Evolutionary conservation across 2,797 vertebrate species (phyloP).

Genomic region (Cetoscarus ocellatus): DNA sequence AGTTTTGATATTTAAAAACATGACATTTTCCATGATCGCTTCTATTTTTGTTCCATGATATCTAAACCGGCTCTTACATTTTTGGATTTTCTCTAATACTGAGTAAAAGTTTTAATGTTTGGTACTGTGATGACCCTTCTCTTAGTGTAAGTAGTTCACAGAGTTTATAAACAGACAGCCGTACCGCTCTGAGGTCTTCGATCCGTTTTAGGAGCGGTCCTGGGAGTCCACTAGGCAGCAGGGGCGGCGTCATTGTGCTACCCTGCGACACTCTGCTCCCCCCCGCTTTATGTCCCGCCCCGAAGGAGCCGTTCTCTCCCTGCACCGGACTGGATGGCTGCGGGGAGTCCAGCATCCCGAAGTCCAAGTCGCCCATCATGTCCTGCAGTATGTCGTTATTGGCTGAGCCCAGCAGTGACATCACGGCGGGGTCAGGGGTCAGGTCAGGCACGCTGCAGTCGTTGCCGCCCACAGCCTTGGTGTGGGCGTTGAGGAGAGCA

Average conservation of each 20-base stretch:
- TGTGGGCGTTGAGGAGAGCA: conserved; percentile 68
- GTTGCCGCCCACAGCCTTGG: conserved; percentile 65
- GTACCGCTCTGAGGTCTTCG: conserved; percentile 92
- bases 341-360: conserved; percentile 92
- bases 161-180: not conserved
- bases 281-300: conserved; percentile 60
- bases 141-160: too few relatives aligned
- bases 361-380: conserved; percentile 96
- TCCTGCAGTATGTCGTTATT: conserved; percentile 94
- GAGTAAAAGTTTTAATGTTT: too few relatives aligned
- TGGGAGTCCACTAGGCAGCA: conserved; percentile 91
- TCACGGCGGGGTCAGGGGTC: conserved; percentile 88
- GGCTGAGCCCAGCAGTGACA: conserved; percentile 92
- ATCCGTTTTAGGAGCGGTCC: conserved; percentile 91
- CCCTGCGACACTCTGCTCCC: conserved; percentile 61
- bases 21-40: too few relatives aligned
- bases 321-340: conserved; percentile 91
- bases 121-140: too few relatives aligned
- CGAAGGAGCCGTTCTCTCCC: conserved; percentile 79
- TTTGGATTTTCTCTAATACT: too few relatives aligned
- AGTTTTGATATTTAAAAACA: too few relatives aligned
- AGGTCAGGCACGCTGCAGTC: conserved; percentile 78
- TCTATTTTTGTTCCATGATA: too few relatives aligned
- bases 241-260: conserved; percentile 85
- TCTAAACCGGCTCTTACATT: too few relatives aligned